Evolutionary conservation across 1,140 invertebrate genomes (phyloP).

Genomic region (Copidosoma floridanum): DNA sequence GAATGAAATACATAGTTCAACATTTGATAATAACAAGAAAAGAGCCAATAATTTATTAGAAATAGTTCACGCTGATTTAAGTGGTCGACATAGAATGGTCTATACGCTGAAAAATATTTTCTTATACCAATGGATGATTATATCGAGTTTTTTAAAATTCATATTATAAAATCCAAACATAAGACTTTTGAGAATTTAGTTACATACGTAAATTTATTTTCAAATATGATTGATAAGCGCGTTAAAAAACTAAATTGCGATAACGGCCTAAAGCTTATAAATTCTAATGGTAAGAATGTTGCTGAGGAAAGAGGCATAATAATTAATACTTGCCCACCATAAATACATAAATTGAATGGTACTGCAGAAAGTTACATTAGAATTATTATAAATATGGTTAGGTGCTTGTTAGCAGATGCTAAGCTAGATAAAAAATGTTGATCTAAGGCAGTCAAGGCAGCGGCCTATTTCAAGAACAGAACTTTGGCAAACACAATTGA

Average conservation of each 20-base stretch:
- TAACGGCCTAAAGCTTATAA: conserved; percentile 28
- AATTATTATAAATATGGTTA: conserved; percentile 25
- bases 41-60: conserved; percentile 20
- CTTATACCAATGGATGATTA: conserved; percentile 30
- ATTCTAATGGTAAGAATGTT: conserved; percentile 20
- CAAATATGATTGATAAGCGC: neutral
- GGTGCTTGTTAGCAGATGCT: conserved; percentile 35
- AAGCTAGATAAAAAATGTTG: conserved; percentile 40
- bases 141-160: neutral
- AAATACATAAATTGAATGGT: conserved; percentile 28
- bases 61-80: conserved; percentile 28
- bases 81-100: conserved; percentile 21
- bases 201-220: neutral
- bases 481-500: conserved; percentile 43
- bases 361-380: conserved; percentile 28
- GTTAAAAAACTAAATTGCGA: conserved; percentile 26
- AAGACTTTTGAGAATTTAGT: neutral
- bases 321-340: conserved; percentile 20
- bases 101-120: conserved; percentile 27
- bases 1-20: conserved; percentile 26
- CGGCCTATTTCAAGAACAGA: conserved; percentile 39
- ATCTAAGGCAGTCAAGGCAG: conserved; percentile 36
- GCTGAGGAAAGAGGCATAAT: conserved; percentile 27
- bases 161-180: neutral
- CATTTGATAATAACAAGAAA: conserved; percentile 26